phyloP scores from a whole-genome alignment of 2,797 vertebrate species.

The Microctenopoma steveboyesi region DNA sequence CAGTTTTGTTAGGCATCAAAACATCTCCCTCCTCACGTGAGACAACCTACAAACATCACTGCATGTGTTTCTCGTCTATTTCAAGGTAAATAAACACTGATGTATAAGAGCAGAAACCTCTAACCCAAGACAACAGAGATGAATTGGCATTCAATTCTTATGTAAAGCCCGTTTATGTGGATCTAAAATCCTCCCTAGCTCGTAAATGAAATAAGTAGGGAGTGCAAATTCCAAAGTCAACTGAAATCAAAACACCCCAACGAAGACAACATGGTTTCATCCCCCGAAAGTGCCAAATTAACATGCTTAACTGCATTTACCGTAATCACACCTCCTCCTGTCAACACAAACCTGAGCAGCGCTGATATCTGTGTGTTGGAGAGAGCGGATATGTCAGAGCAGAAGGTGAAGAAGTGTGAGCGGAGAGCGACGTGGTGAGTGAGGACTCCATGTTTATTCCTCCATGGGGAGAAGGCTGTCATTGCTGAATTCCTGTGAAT shows the following conservation, averaged over 20 bases:
- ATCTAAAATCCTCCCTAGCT: slow-evolving; percentile 13
- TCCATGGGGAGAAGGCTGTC: slow-evolving; percentile 78
- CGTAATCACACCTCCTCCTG: slow-evolving; percentile 26
- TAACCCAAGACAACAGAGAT: slow-evolving; percentile 14
- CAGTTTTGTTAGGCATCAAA: not conserved
- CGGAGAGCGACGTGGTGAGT: slow-evolving; percentile 66
- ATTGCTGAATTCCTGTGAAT: slow-evolving; percentile 77
- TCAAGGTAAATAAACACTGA: slow-evolving; percentile 7
- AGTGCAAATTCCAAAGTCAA: not conserved
- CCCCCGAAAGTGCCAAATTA: not conserved
- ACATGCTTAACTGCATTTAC: slow-evolving; percentile 5
- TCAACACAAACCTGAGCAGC: slow-evolving; percentile 45
- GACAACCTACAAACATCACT: not conserved
- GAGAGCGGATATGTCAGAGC: slow-evolving; percentile 47
- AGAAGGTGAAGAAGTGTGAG: slow-evolving; percentile 51
- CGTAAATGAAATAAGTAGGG: too few species aligned
- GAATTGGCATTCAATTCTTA: slow-evolving; percentile 24
- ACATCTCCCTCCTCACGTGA: not conserved
- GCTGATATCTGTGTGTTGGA: slow-evolving; percentile 33
- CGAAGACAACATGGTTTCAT: not conserved
- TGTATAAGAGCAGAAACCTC: slow-evolving; percentile 3
- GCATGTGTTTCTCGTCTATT: slow-evolving; percentile 15
- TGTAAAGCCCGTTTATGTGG: slow-evolving; percentile 22
- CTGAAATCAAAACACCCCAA: slow-evolving; percentile 15
- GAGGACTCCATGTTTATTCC: slow-evolving; percentile 77